Percentiles rank a stretch among this genome's conserved stretches.
phyloP scores from a whole-genome alignment of 2,797 vertebrate genomes.

The Serranus cabrilla region DNA sequence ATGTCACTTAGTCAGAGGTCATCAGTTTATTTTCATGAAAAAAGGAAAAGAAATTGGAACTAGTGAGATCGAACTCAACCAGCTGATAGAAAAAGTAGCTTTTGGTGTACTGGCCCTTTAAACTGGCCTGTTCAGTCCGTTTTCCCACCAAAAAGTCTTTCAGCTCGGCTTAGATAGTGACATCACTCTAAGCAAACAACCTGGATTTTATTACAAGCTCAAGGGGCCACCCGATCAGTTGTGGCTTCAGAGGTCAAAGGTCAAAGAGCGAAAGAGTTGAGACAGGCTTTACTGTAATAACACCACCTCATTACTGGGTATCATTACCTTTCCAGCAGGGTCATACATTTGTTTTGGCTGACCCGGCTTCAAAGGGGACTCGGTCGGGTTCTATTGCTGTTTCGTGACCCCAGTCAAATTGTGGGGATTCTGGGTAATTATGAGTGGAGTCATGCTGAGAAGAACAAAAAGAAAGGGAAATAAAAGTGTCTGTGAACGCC shows the following conservation, averaged over 20 bases:
- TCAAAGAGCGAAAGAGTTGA: constrained; percentile 39
- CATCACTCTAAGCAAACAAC: constrained; percentile 9
- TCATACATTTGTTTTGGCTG: constrained; percentile 45
- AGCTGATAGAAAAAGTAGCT: no score
- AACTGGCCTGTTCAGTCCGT: not conserved
- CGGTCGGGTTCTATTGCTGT: constrained; percentile 1
- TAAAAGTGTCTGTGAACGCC: not conserved
- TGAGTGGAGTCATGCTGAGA: not conserved
- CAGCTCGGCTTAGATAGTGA: not conserved
- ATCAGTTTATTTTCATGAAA: no score
- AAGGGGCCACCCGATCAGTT: not conserved
- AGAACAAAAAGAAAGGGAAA: not conserved
- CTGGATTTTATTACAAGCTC: constrained; percentile 40
- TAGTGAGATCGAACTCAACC: no score
- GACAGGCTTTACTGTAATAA: constrained; percentile 56
- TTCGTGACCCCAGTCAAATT: constrained; percentile 13
- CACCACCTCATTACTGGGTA: constrained; percentile 46
- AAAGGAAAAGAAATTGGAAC: no score
- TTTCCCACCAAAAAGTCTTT: not conserved
- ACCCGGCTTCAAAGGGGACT: constrained; percentile 36
- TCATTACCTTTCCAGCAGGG: constrained; percentile 29
- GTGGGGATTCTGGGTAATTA: constrained; percentile 39
- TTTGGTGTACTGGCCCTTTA: constrained; percentile 12
- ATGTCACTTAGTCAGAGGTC: no score
- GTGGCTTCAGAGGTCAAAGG: constrained; percentile 54